A percentile compares a stretch with the other conserved stretches of the same genome.
These are phyloP conservation scores for Oreochromis grahami DNA, from an alignment of 2,797 vertebrate genomes.

Conservation along the genomic window DNA sequence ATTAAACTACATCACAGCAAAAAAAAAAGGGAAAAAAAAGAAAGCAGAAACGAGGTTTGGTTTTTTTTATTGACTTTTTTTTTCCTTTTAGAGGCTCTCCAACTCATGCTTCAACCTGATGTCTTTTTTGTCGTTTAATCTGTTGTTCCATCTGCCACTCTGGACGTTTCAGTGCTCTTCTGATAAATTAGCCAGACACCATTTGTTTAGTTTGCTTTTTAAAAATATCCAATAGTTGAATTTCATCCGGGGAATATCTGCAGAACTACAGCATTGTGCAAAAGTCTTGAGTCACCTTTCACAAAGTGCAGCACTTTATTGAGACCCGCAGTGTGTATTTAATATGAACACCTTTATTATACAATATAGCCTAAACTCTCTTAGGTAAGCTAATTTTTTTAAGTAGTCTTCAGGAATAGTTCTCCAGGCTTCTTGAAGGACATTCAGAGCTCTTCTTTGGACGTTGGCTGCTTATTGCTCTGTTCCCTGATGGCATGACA, in stretches of 20 bases:
- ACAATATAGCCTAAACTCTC: neutral
- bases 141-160: conserved; percentile 30
- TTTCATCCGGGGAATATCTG: neutral
- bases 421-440: neutral
- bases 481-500: neutral
- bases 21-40: neutral
- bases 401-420: neutral
- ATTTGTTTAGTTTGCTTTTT: neutral
- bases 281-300: neutral
- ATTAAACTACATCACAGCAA: conserved; percentile 51
- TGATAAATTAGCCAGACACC: neutral
- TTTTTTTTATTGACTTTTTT: neutral
- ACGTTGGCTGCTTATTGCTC: rapidly evolving
- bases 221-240: neutral
- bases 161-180: neutral
- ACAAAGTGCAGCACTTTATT: neutral
- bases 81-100: neutral
- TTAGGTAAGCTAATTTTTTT: neutral
- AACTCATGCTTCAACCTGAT: conserved; percentile 10
- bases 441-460: neutral
- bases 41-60: neutral
- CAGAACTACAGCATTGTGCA: neutral
- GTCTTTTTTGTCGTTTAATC: conserved; percentile 30
- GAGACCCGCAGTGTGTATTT: neutral
- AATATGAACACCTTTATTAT: neutral